A percentile compares a stretch with the other conserved stretches of the same genome.
Conservation (phyloP, 2,113 vertebrate species). For the Indicator indicator region DNA sequence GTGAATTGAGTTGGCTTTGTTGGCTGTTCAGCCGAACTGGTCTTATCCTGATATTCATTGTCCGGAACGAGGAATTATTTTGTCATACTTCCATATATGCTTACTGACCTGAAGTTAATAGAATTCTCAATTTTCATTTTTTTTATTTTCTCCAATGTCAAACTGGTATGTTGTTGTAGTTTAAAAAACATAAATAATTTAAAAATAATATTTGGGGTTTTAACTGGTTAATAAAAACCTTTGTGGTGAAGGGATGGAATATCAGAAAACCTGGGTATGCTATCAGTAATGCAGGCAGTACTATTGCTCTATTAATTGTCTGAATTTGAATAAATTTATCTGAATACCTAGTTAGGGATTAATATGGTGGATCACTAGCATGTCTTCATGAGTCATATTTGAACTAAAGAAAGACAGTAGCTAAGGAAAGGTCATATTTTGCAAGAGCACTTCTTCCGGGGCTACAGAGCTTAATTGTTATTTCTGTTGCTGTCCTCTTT, state of each 20-base stretch:
- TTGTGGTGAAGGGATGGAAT: neutral
- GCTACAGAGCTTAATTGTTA: neutral
- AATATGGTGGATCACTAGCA: neutral
- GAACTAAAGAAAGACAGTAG: neutral
- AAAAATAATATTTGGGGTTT: neutral
- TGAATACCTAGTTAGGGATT: neutral
- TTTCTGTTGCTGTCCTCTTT: neutral
- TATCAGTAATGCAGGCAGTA: neutral
- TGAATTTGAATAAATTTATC: neutral
- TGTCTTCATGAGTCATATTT: neutral
- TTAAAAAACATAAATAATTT: neutral
- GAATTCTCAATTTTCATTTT: neutral
- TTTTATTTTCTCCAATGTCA: neutral
- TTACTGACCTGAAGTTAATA: neutral
- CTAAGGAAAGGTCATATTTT: neutral
- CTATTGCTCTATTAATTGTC: neutral
- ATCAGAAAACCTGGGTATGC: neutral
- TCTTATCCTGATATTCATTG: neutral
- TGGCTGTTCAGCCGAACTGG: neutral
- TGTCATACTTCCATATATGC: neutral
- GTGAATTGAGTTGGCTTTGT: neutral
- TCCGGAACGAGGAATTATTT: neutral
- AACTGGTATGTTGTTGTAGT: neutral
- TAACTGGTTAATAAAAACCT: neutral
- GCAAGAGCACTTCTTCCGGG: neutral